Conservation (phyloP, 2,113 vertebrate species). For the Cinclus mexicanus region DNA sequence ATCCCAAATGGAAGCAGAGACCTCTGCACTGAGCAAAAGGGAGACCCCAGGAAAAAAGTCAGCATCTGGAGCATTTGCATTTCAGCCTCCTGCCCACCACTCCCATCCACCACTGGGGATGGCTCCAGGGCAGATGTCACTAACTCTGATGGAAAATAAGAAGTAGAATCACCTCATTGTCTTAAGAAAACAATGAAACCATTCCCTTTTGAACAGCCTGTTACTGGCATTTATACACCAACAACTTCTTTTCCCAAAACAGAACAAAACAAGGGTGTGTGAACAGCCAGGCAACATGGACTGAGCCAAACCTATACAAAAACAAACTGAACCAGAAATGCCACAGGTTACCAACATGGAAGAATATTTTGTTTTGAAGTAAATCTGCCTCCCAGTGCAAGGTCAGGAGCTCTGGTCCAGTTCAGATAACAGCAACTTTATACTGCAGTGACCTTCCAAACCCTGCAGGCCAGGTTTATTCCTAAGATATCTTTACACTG, state of each 20-base stretch:
- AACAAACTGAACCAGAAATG: not conserved
- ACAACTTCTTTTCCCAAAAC: not conserved
- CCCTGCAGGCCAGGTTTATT: not conserved
- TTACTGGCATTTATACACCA: not conserved
- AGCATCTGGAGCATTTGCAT: not conserved
- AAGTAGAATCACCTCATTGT: not conserved
- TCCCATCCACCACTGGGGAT: not conserved
- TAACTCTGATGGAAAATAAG: not conserved
- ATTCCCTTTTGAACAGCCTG: not conserved
- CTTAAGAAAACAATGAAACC: not conserved
- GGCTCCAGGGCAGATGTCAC: not conserved
- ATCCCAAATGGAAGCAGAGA: not conserved
- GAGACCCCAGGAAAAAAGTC: not conserved
- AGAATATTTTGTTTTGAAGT: not conserved
- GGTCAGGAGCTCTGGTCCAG: not conserved
- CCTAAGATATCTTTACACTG: not conserved
- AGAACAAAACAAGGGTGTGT: not conserved
- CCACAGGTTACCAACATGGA: not conserved
- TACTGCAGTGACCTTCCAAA: not conserved
- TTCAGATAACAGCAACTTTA: not conserved
- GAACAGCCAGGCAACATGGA: not conserved
- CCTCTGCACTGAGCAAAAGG: not conserved
- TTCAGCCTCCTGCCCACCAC: not conserved
- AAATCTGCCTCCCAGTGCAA: not conserved
- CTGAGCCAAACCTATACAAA: not conserved